Percentiles rank a stretch among this genome's conserved stretches.
These are phyloP conservation scores for Drosophila guanche DNA, from an alignment of 1,140 invertebrate genomes.

Conservation along the genomic window DNA sequence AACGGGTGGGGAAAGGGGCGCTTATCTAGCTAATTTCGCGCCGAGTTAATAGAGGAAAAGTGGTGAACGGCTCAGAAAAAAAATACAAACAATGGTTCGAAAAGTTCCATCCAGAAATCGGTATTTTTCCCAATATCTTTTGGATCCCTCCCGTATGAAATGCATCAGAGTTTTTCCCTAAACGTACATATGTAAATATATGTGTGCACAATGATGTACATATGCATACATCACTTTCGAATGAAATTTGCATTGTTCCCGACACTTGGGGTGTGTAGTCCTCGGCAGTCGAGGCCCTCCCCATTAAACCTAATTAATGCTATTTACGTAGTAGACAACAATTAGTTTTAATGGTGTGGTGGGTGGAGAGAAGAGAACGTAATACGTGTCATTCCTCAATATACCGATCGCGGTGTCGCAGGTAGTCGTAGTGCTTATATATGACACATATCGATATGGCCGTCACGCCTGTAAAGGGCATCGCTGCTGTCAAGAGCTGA, in stretches of 20 bases:
- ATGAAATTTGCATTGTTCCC: slow-evolving; percentile 19
- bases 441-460: too few species aligned
- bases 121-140: background rate
- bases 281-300: background rate
- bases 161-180: too few species aligned
- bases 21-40: background rate
- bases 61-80: slow-evolving; percentile 27
- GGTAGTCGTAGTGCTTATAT: too few species aligned
- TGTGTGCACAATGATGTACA: background rate
- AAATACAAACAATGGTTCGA: slow-evolving; percentile 11
- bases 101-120: slow-evolving; percentile 23
- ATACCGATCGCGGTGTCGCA: too few species aligned
- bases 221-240: slow-evolving; percentile 19
- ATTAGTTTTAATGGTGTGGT: slow-evolving; percentile 29
- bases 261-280: slow-evolving; percentile 26
- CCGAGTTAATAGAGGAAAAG: slow-evolving; percentile 16
- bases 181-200: too few species aligned
- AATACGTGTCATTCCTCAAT: too few species aligned
- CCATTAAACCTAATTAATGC: slow-evolving; percentile 37
- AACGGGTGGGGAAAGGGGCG: background rate
- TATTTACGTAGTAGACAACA: slow-evolving; percentile 45
- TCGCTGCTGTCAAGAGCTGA: too few species aligned
- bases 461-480: too few species aligned
- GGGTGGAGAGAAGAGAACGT: slow-evolving; percentile 3
- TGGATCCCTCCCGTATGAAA: too few species aligned